Conservation (phyloP, 2,888 invertebrate genomes). For the Heliconius sara region DNA sequence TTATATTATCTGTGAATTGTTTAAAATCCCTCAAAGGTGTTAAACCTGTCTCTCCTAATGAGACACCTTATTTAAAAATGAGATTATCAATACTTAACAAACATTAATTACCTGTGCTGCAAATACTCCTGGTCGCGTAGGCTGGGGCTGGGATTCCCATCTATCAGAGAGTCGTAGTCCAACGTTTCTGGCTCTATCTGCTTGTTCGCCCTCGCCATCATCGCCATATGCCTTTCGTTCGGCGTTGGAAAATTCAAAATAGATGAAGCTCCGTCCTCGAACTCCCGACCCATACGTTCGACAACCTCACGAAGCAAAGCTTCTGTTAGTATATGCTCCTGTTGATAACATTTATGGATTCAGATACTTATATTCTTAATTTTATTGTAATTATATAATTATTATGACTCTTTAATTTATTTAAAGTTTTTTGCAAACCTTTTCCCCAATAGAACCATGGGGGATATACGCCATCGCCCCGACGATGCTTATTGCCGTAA, state of each 20-base stretch:
- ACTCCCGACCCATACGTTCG: slow-evolving; percentile 90
- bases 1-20: no score
- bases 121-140: slow-evolving; percentile 94
- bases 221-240: slow-evolving; percentile 71
- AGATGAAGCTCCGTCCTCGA: slow-evolving; percentile 86
- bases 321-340: slow-evolving; percentile 88
- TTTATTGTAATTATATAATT: neutral
- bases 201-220: slow-evolving; percentile 83
- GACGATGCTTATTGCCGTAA: slow-evolving; percentile 77
- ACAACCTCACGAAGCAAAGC: slow-evolving; percentile 90
- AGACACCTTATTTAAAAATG: no score
- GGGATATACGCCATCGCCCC: slow-evolving; percentile 79
- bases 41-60: no score
- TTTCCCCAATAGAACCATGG: slow-evolving; percentile 84
- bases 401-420: neutral
- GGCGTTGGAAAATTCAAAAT: slow-evolving; percentile 86
- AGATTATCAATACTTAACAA: neutral
- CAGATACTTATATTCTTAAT: neutral
- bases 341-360: slow-evolving; percentile 19
- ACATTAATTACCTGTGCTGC: slow-evolving; percentile 87
- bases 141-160: slow-evolving; percentile 89
- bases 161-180: slow-evolving; percentile 89
- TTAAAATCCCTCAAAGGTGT: no score
- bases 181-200: slow-evolving; percentile 85
- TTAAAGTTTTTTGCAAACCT: slow-evolving; percentile 59